phyloP scores from a whole-genome alignment of 2,888 invertebrate species.

The Anoncus sp. region DNA sequence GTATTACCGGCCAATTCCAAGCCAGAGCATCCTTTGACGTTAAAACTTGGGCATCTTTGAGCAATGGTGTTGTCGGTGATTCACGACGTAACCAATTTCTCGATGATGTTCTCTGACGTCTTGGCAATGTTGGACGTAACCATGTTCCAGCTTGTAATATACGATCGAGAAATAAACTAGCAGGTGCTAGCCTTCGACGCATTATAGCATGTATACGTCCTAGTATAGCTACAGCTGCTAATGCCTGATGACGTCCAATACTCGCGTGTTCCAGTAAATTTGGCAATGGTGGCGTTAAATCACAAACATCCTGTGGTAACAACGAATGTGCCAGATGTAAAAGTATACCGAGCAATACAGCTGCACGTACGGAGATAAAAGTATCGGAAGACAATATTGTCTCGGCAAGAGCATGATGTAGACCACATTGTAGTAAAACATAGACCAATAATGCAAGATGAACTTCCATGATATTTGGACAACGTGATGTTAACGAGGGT shows the following conservation, averaged over 20 bases:
- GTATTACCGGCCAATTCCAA: constrained; percentile 98
- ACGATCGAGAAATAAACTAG: constrained; percentile 93
- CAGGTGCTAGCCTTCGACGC: constrained; percentile 91
- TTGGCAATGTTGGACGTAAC: constrained; percentile 76
- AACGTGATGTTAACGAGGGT: constrained; percentile 93
- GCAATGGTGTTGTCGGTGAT: constrained; percentile 76
- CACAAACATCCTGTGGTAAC: constrained; percentile 94
- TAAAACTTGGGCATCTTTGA: constrained; percentile 93
- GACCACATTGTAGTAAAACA: constrained; percentile 93
- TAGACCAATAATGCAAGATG: constrained; percentile 95
- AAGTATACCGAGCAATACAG: constrained; percentile 94
- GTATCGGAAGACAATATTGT: constrained; percentile 96
- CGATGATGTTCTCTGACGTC: constrained; percentile 74
- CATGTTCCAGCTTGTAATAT: constrained; percentile 85
- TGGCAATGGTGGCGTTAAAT: constrained; percentile 93
- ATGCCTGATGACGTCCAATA: constrained; percentile 91
- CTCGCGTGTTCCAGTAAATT: constrained; percentile 92
- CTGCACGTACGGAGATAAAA: constrained; percentile 95
- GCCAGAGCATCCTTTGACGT: constrained; percentile 91
- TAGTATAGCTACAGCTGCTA: constrained; percentile 92
- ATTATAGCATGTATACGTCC: constrained; percentile 91
- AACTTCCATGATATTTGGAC: constrained; percentile 96
- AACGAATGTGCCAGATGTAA: constrained; percentile 94
- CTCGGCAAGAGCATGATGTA: constrained; percentile 95
- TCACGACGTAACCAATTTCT: constrained; percentile 79